phyloP scores from a whole-genome alignment of 1,140 invertebrate genomes.

The Euura lappo region DNA sequence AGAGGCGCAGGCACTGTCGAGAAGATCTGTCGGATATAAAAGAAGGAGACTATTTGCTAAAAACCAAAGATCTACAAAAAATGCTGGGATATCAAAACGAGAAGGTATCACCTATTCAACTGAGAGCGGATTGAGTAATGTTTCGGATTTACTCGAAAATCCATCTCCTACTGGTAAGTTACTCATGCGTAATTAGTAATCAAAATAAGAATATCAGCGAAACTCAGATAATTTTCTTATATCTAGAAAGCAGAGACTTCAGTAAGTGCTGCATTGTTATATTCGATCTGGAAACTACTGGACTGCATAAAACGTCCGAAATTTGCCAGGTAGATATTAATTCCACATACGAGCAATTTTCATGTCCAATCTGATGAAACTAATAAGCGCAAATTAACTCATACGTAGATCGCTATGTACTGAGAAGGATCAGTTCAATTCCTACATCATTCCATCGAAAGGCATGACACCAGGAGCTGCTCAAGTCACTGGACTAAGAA shows the following conservation, averaged over 20 bases:
- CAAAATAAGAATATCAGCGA: neutral
- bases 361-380: neutral
- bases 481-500: slow-evolving; percentile 15
- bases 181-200: neutral
- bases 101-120: slow-evolving; percentile 26
- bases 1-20: neutral
- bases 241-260: neutral
- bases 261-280: neutral
- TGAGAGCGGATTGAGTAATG: slow-evolving; percentile 13
- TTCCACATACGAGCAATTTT: neutral
- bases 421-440: slow-evolving; percentile 1
- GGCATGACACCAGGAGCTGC: slow-evolving; percentile 15
- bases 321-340: slow-evolving; percentile 10
- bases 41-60: slow-evolving; percentile 14
- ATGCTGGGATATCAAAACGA: neutral
- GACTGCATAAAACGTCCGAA: slow-evolving; percentile 13
- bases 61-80: slow-evolving; percentile 21
- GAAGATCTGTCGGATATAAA: slow-evolving; percentile 11
- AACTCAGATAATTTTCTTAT: neutral
- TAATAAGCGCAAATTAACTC: slow-evolving; percentile 5
- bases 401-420: slow-evolving; percentile 13
- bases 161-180: slow-evolving; percentile 12
- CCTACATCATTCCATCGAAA: slow-evolving; percentile 17
- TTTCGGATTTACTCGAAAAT: slow-evolving; percentile 21
- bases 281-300: slow-evolving; percentile 12